Percentiles rank a stretch among this genome's conserved stretches.
Conservation (phyloP, 2,888 invertebrate species). For the Sycophila texana region DNA sequence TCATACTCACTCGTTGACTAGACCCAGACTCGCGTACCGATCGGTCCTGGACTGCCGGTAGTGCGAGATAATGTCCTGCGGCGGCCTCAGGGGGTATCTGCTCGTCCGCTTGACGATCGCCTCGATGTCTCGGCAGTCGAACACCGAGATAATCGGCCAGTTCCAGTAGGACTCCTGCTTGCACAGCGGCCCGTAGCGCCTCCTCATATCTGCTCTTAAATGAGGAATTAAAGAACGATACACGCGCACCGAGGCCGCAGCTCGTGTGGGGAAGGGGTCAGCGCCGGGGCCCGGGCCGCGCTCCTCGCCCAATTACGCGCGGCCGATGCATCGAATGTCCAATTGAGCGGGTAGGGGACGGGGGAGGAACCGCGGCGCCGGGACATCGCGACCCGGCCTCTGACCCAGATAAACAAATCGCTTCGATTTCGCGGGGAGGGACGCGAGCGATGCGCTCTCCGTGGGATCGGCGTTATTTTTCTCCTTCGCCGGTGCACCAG, state of each 20-base stretch:
- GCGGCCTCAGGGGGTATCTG: conserved; percentile 87
- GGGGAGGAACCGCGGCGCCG: conserved; percentile 4
- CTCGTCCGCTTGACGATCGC: conserved; percentile 84
- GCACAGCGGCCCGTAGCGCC: conserved; percentile 84
- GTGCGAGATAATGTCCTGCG: conserved; percentile 87
- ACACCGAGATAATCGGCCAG: conserved; percentile 84
- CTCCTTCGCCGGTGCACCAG: background rate
- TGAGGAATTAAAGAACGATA: conserved; percentile 57
- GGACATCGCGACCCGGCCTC: background rate
- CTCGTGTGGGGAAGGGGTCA: background rate
- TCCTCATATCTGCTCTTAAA: conserved; percentile 74
- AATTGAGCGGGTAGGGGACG: background rate
- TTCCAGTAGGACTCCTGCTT: conserved; percentile 87
- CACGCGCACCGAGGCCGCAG: background rate
- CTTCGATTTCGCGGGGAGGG: background rate
- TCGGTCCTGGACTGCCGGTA: conserved; percentile 86
- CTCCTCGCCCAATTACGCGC: background rate
- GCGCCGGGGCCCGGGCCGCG: background rate
- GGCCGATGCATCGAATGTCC: conserved; percentile 9
- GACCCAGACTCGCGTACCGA: conserved; percentile 87
- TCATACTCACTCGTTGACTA: conserved; percentile 87
- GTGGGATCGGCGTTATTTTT: background rate
- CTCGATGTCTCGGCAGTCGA: conserved; percentile 84
- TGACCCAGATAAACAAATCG: conserved; percentile 55
- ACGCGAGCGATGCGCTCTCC: background rate